phyloP scores from a whole-genome alignment of 2,888 invertebrate species.

The Allophyes oxyacanthae region DNA sequence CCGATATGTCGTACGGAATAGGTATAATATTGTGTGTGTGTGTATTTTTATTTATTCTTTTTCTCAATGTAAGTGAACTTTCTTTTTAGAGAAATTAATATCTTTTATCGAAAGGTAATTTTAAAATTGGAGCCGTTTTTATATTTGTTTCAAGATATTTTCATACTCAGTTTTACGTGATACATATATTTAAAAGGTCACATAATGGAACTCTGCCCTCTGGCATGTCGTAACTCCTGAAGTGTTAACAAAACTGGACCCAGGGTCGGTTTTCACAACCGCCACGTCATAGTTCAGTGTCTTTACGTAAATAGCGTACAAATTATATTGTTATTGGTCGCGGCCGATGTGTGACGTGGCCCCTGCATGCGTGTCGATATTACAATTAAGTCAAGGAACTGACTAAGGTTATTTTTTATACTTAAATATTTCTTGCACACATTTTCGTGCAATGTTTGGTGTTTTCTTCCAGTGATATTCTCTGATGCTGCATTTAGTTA shows the following conservation, averaged over 20 bases:
- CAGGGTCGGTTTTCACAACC: conserved; percentile 48
- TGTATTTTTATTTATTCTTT: too few relatives aligned
- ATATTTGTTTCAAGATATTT: too few relatives aligned
- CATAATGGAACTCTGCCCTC: conserved; percentile 2
- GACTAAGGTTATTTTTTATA: conserved; percentile 53
- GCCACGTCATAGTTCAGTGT: conserved; percentile 42
- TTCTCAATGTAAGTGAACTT: too few relatives aligned
- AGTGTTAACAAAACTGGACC: conserved; percentile 33
- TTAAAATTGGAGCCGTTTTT: too few relatives aligned
- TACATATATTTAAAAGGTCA: neutral
- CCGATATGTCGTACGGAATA: too few relatives aligned
- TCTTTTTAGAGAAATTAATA: too few relatives aligned
- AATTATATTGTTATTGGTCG: conserved; percentile 47
- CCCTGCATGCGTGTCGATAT: conserved; percentile 35
- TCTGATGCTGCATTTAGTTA: conserved; percentile 36
- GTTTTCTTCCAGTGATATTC: conserved; percentile 41
- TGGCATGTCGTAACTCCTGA: conserved; percentile 33
- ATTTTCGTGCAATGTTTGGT: conserved; percentile 42
- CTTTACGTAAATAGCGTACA: conserved; percentile 35
- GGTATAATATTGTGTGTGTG: too few relatives aligned
- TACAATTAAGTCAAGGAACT: conserved; percentile 53
- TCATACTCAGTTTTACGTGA: too few relatives aligned
- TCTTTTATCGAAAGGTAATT: too few relatives aligned
- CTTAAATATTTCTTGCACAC: conserved; percentile 46
- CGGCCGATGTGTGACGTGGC: conserved; percentile 37